A percentile compares a stretch with the other conserved stretches of the same genome.
These are phyloP conservation scores for Microcebus jonahi DNA, from an alignment of 2,113 vertebrate species.

Conservation along the genomic window DNA sequence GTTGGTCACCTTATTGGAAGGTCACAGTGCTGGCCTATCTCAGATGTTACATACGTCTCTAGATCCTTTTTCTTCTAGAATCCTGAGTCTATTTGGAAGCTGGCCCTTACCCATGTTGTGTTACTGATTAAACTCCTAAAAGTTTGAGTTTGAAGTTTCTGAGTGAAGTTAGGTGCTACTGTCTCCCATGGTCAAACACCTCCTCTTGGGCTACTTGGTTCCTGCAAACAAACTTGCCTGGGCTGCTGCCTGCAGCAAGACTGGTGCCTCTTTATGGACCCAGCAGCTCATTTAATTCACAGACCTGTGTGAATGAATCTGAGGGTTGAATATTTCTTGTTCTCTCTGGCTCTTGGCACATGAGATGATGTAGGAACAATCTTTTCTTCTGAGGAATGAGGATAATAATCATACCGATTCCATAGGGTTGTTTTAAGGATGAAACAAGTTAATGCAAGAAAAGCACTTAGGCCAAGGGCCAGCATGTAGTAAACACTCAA, in stretches of 20 bases:
- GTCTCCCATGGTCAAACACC: background rate
- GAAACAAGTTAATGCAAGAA: conserved; percentile 10
- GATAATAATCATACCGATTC: background rate
- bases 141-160: background rate
- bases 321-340: conserved; percentile 52
- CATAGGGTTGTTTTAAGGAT: background rate
- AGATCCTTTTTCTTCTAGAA: background rate
- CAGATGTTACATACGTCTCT: background rate
- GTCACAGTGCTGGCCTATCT: background rate
- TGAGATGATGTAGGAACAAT: background rate
- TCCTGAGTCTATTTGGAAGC: background rate
- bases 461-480: background rate
- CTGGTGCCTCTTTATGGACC: conserved; percentile 33
- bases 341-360: background rate
- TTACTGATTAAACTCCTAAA: background rate
- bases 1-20: background rate
- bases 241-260: background rate
- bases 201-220: background rate
- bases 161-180: background rate
- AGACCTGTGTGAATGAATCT: background rate
- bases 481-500: background rate
- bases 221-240: background rate
- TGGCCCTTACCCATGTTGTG: background rate
- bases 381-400: background rate
- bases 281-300: background rate